Conservation (phyloP, 2,888 invertebrate genomes). For the Zele albiditarsus region DNA sequence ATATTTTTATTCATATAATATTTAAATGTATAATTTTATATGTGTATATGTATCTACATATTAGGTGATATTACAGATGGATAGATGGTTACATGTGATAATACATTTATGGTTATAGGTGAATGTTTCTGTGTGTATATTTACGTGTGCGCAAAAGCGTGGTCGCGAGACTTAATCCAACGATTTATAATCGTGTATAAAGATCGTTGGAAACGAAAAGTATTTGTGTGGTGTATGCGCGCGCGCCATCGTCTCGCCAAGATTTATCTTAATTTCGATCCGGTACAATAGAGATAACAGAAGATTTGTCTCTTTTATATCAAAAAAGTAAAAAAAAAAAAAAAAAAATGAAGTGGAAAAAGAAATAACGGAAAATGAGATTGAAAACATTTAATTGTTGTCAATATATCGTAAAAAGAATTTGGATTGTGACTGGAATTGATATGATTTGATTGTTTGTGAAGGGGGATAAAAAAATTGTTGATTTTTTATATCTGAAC, state of each 20-base stretch:
- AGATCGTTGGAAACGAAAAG: conserved; percentile 15
- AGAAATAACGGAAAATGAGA: neutral
- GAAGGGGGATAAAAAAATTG: too few relatives aligned
- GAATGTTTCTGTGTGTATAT: neutral
- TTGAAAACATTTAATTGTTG: neutral
- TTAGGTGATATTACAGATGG: neutral
- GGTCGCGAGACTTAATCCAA: conserved; percentile 16
- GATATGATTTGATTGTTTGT: too few relatives aligned
- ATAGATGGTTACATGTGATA: neutral
- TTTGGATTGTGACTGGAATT: neutral
- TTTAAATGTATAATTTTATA: neutral
- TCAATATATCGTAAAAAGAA: neutral
- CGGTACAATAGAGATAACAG: conserved; percentile 21
- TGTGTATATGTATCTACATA: neutral
- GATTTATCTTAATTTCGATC: conserved; percentile 38
- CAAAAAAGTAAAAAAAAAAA: neutral
- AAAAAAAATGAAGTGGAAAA: neutral
- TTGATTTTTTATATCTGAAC: too few relatives aligned
- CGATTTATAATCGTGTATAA: conserved; percentile 30
- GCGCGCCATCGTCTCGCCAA: conserved; percentile 12
- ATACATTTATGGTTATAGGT: neutral
- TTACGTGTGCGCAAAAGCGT: neutral
- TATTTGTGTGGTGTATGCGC: conserved; percentile 10
- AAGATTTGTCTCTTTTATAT: neutral
- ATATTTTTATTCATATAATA: neutral